Conservation (phyloP, 2,797 vertebrate genomes). For the Pangasius djambal region DNA sequence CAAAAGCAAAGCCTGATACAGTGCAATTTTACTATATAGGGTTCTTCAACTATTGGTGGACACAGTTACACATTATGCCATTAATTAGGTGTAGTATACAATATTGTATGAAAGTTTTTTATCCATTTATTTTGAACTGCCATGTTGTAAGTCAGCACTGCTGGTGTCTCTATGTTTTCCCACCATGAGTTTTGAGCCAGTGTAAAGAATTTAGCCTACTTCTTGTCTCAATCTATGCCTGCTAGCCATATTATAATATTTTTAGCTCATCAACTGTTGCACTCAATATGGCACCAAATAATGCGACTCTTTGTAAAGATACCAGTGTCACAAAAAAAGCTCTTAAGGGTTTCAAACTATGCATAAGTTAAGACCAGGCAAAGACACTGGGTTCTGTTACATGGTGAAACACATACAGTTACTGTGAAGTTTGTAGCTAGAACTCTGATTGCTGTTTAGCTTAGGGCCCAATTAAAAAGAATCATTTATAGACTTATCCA, state of each 20-base stretch:
- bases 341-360: not conserved
- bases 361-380: not conserved
- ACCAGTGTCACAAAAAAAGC: not conserved
- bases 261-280: not conserved
- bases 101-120: not conserved
- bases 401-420: not conserved
- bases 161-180: not conserved
- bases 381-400: not conserved
- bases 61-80: not conserved
- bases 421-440: not conserved
- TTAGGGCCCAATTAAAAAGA: not conserved
- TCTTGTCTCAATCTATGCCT: not conserved
- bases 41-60: not conserved
- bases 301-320: not conserved
- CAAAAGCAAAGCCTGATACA: not conserved
- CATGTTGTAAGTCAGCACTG: not conserved
- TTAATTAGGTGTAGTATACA: not conserved
- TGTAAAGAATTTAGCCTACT: not conserved
- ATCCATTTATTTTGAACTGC: not conserved
- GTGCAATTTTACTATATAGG: not conserved
- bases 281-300: not conserved
- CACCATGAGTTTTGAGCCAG: not conserved
- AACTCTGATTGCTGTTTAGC: not conserved
- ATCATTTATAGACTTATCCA: not conserved
- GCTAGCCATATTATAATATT: not conserved